phyloP scores from a whole-genome alignment of 2,888 invertebrate species.

The Caenorhabditis sp. region DNA sequence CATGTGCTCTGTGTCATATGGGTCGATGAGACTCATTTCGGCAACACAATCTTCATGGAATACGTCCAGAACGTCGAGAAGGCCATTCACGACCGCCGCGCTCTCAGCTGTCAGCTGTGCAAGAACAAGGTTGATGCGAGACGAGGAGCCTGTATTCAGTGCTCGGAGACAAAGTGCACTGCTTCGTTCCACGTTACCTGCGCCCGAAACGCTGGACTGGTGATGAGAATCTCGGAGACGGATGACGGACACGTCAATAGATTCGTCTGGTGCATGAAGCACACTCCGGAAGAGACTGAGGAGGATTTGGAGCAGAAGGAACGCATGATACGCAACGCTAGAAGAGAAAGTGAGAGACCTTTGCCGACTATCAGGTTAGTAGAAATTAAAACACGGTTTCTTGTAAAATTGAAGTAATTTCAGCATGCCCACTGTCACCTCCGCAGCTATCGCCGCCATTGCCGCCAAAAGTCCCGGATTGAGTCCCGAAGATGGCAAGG shows the following conservation, averaged over 20 bases:
- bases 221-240: conserved; percentile 88
- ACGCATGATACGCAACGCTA: conserved; percentile 34
- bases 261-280: conserved; percentile 74
- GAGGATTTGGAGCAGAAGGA: conserved; percentile 34
- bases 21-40: conserved; percentile 95
- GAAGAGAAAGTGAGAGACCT: conserved; percentile 44
- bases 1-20: conserved; percentile 99
- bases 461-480: conserved; percentile 30
- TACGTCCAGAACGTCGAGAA: conserved; percentile 89
- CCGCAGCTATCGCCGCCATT: conserved; percentile 63
- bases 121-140: conserved; percentile 29
- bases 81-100: conserved; percentile 87
- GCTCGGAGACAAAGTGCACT: conserved; percentile 84
- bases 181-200: conserved; percentile 98
- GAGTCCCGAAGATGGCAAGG: conserved; percentile 86
- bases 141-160: conserved; percentile 62
- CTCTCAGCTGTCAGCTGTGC: conserved; percentile 90
- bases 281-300: conserved; percentile 49
- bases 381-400: neutral
- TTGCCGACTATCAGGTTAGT: conserved; percentile 89
- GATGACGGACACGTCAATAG: conserved; percentile 47
- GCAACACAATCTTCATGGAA: conserved; percentile 91
- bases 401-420: no score
- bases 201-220: conserved; percentile 94
- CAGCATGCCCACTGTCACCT: conserved; percentile 72